phyloP scores from a whole-genome alignment of 2,888 invertebrate genomes.

The Leptogaster cylindrica region DNA sequence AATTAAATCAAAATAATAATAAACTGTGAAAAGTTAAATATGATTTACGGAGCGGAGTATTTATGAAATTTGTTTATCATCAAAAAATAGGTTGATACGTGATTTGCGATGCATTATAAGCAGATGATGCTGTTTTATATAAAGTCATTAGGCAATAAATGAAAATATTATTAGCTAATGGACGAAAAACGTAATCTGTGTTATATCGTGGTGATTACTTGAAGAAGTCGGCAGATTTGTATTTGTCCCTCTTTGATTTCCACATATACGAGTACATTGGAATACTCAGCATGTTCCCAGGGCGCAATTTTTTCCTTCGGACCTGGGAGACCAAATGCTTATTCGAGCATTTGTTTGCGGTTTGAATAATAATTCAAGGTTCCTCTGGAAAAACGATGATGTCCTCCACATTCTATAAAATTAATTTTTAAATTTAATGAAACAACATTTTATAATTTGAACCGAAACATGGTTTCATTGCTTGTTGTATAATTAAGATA shows the following conservation, averaged over 20 bases:
- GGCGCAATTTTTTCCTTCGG: constrained; percentile 52
- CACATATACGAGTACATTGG: constrained; percentile 47
- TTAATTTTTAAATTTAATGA: background rate
- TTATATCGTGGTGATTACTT: no score
- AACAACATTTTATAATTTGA: background rate
- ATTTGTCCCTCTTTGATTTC: background rate
- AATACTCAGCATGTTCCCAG: constrained; percentile 51
- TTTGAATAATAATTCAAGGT: constrained; percentile 58
- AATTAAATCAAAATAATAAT: no score
- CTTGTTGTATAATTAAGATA: constrained; percentile 39
- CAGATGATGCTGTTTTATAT: no score
- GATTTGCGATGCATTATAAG: no score
- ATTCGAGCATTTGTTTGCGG: constrained; percentile 8
- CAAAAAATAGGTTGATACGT: no score
- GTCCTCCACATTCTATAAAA: constrained; percentile 66
- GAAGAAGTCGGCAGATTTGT: no score
- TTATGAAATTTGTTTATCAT: no score
- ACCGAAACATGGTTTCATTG: constrained; percentile 36
- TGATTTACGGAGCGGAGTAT: no score
- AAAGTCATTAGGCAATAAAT: no score
- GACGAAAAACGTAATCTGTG: no score
- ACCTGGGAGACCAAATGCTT: constrained; percentile 42
- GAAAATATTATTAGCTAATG: no score
- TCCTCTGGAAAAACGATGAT: constrained; percentile 80
- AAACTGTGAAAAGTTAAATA: no score